Conservation (phyloP, 2,888 invertebrate genomes). For the Vandiemenella viatica region DNA sequence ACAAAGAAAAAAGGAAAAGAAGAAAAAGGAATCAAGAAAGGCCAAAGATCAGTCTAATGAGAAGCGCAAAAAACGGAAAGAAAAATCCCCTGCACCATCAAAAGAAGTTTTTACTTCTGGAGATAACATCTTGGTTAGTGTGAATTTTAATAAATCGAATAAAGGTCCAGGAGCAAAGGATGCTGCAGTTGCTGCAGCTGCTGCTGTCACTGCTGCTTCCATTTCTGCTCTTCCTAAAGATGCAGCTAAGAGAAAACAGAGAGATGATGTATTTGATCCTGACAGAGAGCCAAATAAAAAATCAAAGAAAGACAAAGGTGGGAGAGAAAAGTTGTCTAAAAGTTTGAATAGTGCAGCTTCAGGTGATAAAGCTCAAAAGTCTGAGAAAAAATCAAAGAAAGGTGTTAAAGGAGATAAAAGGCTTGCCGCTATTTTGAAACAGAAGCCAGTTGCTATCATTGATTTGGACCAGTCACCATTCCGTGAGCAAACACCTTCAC, state of each 20-base stretch:
- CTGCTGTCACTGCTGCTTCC: conserved; percentile 19
- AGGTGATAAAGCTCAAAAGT: conserved; percentile 9
- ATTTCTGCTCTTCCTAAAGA: conserved; percentile 4
- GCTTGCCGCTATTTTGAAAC: conserved; percentile 30
- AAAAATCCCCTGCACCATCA: conserved; percentile 45
- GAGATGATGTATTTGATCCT: conserved; percentile 23
- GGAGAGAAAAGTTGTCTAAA: conserved; percentile 23
- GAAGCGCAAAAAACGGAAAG: conserved; percentile 20
- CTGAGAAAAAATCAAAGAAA: conserved; percentile 16
- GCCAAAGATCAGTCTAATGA: conserved; percentile 23
- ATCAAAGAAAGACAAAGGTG: conserved; percentile 27
- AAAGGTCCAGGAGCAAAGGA: conserved; percentile 25
- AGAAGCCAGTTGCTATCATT: conserved; percentile 71
- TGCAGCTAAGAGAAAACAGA: conserved; percentile 12
- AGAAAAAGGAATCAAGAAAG: conserved; percentile 27
- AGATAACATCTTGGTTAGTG: conserved; percentile 82
- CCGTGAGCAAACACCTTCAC: conserved; percentile 65
- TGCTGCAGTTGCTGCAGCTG: conserved; percentile 27
- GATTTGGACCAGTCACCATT: conserved; percentile 75
- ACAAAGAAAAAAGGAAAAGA: conserved; percentile 17
- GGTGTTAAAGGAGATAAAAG: conserved; percentile 20
- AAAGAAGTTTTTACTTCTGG: conserved; percentile 88
- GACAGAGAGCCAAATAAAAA: conserved; percentile 23
- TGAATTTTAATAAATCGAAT: conserved; percentile 52
- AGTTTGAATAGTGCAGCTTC: conserved; percentile 9